Percentiles rank a stretch among this genome's conserved stretches.
phyloP scores from a whole-genome alignment of 2,888 invertebrate species.

The Lycia hirtaria region DNA sequence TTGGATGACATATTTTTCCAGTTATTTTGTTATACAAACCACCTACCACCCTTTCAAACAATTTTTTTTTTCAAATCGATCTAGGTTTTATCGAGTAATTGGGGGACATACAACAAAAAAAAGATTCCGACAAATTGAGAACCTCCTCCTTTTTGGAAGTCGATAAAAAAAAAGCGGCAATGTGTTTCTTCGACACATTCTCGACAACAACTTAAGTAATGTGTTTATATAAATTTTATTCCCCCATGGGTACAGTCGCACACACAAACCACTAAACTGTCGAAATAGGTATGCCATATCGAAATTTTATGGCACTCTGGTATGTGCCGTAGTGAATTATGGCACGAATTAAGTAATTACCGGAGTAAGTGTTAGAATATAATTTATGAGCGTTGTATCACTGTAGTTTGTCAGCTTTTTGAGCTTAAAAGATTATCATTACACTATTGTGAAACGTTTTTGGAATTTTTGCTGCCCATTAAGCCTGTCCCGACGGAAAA shows the following conservation, averaged over 20 bases:
- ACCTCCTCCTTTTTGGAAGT: no score
- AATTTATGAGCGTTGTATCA: conserved; percentile 29
- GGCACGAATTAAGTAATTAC: conserved; percentile 40
- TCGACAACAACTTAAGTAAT: no score
- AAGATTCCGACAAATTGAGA: no score
- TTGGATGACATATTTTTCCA: no score
- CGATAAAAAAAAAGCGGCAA: no score
- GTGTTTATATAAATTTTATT: not conserved
- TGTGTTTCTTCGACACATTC: no score
- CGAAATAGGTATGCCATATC: conserved; percentile 13
- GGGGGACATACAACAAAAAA: no score
- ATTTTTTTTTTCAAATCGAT: no score
- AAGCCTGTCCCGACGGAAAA: not conserved
- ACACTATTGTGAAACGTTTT: not conserved
- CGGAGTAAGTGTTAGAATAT: conserved; percentile 35
- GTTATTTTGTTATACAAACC: no score
- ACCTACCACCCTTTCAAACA: no score
- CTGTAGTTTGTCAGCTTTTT: conserved; percentile 24
- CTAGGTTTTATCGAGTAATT: no score
- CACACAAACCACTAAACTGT: conserved; percentile 1
- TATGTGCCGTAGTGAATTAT: conserved; percentile 38
- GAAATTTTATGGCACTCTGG: conserved; percentile 34
- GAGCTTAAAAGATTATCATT: conserved; percentile 19
- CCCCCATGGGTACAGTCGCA: not conserved
- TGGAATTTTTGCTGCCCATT: not conserved